Conservation (phyloP, 2,888 invertebrate species). For the Ischnura elegans region DNA sequence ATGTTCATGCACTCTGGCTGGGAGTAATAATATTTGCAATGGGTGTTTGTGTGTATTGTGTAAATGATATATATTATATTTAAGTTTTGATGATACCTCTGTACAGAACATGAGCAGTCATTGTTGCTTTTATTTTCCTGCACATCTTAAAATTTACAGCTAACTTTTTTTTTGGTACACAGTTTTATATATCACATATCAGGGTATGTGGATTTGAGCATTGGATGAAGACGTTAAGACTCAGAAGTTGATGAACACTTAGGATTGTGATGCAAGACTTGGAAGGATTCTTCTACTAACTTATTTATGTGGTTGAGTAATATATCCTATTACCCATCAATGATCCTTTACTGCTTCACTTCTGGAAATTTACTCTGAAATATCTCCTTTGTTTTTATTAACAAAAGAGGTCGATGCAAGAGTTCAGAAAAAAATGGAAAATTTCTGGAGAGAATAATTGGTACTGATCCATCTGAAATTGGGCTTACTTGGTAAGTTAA, state of each 20-base stretch:
- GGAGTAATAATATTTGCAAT: conserved; percentile 65
- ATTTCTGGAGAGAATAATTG: conserved; percentile 16
- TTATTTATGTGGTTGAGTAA: conserved; percentile 65
- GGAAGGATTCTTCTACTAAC: conserved; percentile 61
- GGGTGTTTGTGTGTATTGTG: conserved; percentile 63
- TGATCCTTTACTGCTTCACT: conserved; percentile 59
- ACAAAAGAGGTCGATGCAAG: conserved; percentile 36
- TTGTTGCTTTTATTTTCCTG: conserved; percentile 55
- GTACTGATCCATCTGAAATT: conserved; percentile 60
- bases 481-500: conserved; percentile 63
- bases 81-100: conserved; percentile 61
- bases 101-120: conserved; percentile 59
- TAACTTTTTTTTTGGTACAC: conserved; percentile 44
- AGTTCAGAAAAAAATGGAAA: conserved; percentile 17
- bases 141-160: conserved; percentile 46
- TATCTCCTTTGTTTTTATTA: conserved; percentile 48
- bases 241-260: conserved; percentile 44
- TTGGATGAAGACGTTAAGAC: conserved; percentile 38
- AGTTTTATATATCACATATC: conserved; percentile 65
- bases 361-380: conserved; percentile 45
- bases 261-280: conserved; percentile 48
- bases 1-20: conserved; percentile 64
- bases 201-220: conserved; percentile 63
- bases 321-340: conserved; percentile 48
- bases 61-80: conserved; percentile 63